Evolutionary conservation across 2,888 invertebrate species (phyloP), one percentile per base, ranked within the genome.

Genomic region (Hemistola chrysoprasaria): DNA sequence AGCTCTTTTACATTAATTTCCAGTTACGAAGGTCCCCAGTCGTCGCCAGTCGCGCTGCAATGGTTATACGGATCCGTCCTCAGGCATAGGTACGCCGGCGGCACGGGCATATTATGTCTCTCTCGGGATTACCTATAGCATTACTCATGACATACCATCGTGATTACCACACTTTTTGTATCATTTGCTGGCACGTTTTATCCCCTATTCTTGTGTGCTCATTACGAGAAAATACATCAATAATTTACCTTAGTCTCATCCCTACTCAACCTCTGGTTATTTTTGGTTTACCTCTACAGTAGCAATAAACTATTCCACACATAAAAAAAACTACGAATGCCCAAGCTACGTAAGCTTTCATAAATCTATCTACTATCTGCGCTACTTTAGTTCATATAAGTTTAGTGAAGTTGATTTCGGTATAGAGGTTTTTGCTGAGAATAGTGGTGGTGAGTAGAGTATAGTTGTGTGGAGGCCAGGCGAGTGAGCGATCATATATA

Each of bases 1-100:
- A 66, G 47, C 67, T 50, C 68, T 84, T 84, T 85, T 78, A 83
- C 84, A 85, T 85, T 69, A 78, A 78, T 80, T 63, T 55, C 71
- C 82, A 83, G 78, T 85, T 86, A 77, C 68, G 50, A 39, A 50
- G 62, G 61, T 60, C 65, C 58, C 51, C 63, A 50, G 62, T 67
- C 72, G 62, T 62, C 68, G 53, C 58, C n/a, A n/a, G n/a, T n/a
- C n/a, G n/a, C n/a, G n/a, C n/a, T n/a, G n/a, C n/a, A n/a, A n/a
- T n/a, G n/a, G n/a, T n/a, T n/a, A n/a, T n/a, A n/a, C n/a, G n/a
- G n/a, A n/a, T n/a, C n/a, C n/a, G n/a, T n/a, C n/a, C n/a, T n/a
- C n/a, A n/a, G 64, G 49, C 53, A 56, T 50, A 48, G 34, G 40
- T 49, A 31, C 50, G 38, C 42, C 40, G 43, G 36, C 43, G 41